Evolutionary conservation across 2,113 vertebrate species (phyloP).

Genomic region (Ameiurus melas): DNA sequence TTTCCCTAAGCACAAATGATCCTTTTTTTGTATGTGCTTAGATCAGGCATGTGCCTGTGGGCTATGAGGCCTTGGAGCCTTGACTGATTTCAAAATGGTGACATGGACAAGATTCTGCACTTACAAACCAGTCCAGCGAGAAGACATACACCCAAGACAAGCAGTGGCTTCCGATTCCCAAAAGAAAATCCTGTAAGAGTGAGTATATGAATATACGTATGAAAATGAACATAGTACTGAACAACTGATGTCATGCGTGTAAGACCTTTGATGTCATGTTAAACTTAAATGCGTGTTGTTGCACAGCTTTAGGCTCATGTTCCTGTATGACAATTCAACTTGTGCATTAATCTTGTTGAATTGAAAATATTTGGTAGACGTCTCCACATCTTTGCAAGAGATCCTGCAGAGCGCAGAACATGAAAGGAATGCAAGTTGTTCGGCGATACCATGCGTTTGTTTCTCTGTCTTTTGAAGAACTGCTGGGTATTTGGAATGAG

Average conservation of each 20-base stretch:
- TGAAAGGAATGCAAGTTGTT: conserved; percentile 39
- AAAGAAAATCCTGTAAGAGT: conserved; percentile 60
- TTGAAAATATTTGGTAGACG: neutral
- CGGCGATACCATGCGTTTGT: neutral
- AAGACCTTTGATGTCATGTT: neutral
- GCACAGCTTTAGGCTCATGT: neutral
- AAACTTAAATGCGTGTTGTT: neutral
- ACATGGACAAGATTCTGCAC: conserved; percentile 50
- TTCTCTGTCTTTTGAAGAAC: conserved; percentile 7
- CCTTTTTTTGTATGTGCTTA: neutral
- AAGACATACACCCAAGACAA: conserved; percentile 62
- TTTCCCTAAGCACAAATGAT: neutral
- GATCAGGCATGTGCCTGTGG: neutral
- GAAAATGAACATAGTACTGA: neutral
- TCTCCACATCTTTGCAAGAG: neutral
- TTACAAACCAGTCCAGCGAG: conserved; percentile 71
- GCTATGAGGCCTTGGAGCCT: conserved; percentile 4
- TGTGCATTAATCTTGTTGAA: neutral
- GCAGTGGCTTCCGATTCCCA: conserved; percentile 58
- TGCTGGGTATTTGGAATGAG: neutral
- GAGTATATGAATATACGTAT: conserved; percentile 21
- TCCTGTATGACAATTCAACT: neutral
- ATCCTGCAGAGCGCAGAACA: conserved; percentile 9
- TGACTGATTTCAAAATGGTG: neutral
- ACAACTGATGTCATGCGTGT: neutral